Evolutionary conservation across 2,113 vertebrate species (phyloP).

Genomic region (Hipposideros armiger): DNA sequence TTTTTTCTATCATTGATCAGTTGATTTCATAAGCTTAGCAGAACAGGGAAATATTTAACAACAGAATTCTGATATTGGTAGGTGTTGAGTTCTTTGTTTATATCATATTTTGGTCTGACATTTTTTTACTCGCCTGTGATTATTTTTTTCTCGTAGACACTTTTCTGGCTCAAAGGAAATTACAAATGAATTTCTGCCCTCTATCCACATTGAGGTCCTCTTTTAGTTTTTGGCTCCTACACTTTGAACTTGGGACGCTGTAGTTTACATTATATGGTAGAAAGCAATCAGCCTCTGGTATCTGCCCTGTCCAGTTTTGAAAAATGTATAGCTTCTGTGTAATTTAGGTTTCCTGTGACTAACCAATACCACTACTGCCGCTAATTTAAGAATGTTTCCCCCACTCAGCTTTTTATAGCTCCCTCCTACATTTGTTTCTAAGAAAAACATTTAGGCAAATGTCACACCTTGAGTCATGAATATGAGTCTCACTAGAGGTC

Average conservation of each 20-base stretch:
- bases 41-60: neutral
- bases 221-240: conserved; percentile 13
- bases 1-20: neutral
- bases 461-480: conserved; percentile 62
- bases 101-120: conserved; percentile 16
- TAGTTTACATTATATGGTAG: neutral
- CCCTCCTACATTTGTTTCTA: conserved; percentile 74
- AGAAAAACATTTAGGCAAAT: conserved; percentile 70
- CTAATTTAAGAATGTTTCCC: conserved; percentile 73
- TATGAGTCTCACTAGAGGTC: conserved; percentile 43
- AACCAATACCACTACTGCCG: conserved; percentile 57
- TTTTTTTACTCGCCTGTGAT: neutral
- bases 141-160: neutral
- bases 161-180: conserved; percentile 26
- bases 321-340: neutral
- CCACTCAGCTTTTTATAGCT: conserved; percentile 74
- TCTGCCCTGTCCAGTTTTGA: conserved; percentile 24
- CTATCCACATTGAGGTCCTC: neutral
- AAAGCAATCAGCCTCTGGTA: neutral
- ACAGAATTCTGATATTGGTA: neutral
- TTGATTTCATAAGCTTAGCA: conserved; percentile 37
- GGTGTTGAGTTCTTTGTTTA: neutral
- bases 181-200: neutral
- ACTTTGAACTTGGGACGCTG: conserved; percentile 31
- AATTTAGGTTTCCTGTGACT: conserved; percentile 68